Base-by-base conservation (phyloP, 2,113 vertebrate species). In the Cnemophilus loriae region DNA sequence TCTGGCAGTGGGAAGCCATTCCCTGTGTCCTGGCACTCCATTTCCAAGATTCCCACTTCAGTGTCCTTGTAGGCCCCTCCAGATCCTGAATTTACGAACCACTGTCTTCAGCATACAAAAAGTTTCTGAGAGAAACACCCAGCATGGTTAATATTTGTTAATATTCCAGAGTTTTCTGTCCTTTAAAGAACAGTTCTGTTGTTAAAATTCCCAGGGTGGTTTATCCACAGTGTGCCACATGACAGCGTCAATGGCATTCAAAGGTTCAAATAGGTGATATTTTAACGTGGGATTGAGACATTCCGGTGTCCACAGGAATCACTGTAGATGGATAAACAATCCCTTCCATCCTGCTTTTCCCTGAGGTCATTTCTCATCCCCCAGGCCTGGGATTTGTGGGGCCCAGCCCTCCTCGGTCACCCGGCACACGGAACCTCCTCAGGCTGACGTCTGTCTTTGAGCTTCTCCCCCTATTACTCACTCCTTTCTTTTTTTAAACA, bases 181-280 rank as follows among this genome's bases (percentile, higher is more conserved):
- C 52, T 32, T 64, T 19, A 4, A 10, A 13, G 49, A 47, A 5
- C 6, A 1, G 5, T 23, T 9, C 37, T 5, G 27, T 7, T 22
- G 23, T 30, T 41, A 7, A 26, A 23, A 46, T 49, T 42, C 52
- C 61, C 12, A 4, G 33, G 26, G 4, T 13, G 24, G 32, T 23
- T 77, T 35, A 24, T 11, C 24, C 46, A 8, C 6, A 18, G 18
- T 2, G 1, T 49, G 11, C 9, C 37, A 7, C 1, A 1, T 32
- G 56, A 6, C 35, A 63, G 12, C 52, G 10, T 12, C 13, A 1
- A 4, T n/a, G 37, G 7, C 42, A 19, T 10, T 17, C 18, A 3
- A 3, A n/a, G 60, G 53, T 17, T n/a, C 74, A 12, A 2, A 7
- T 2, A 6, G 9, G 50, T 13, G 30, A 27, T 56, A 50, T 46